Percentiles rank a stretch among this genome's conserved stretches.
Evolutionary conservation across 2,888 invertebrate genomes (phyloP).

Genomic region (Falcaria lacertinaria): DNA sequence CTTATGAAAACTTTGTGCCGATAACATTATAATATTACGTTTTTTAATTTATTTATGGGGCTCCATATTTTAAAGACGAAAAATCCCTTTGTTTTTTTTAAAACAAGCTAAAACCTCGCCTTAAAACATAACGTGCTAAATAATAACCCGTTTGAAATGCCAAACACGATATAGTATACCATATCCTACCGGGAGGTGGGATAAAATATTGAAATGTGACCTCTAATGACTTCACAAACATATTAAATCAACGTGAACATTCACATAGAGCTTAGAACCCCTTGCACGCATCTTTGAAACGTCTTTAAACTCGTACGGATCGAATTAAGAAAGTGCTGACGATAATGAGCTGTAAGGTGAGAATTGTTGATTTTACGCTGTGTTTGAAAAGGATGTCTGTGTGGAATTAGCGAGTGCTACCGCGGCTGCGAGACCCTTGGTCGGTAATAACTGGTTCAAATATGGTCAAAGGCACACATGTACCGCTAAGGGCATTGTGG

Average conservation of each 20-base stretch:
- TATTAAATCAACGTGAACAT: slow-evolving; percentile 37
- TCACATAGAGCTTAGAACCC: slow-evolving; percentile 27
- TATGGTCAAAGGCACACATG: slow-evolving; percentile 21
- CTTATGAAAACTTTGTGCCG: too few species aligned
- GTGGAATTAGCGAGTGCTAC: slow-evolving; percentile 70
- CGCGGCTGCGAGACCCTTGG: slow-evolving; percentile 42
- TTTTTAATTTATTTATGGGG: too few species aligned
- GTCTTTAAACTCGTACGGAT: slow-evolving; percentile 1
- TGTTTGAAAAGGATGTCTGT: slow-evolving; percentile 64
- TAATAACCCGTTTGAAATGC: slow-evolving; percentile 4
- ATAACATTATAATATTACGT: too few species aligned
- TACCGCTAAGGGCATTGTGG: background rate
- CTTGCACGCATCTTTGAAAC: slow-evolving; percentile 5
- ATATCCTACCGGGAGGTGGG: slow-evolving; percentile 9
- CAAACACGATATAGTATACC: slow-evolving; percentile 9
- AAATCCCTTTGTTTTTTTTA: too few species aligned
- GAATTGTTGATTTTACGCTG: slow-evolving; percentile 48
- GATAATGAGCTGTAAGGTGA: slow-evolving; percentile 29
- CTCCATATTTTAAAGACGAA: too few species aligned
- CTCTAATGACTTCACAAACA: slow-evolving; percentile 57
- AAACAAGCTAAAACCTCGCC: too few species aligned
- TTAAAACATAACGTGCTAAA: too few species aligned
- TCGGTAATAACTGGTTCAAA: slow-evolving; percentile 43
- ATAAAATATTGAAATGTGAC: slow-evolving; percentile 53
- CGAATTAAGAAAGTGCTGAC: slow-evolving; percentile 2